Evolutionary conservation across 2,888 invertebrate genomes (phyloP), one percentile per base, ranked within the genome.

Genomic region (Schizotus pectinicornis): DNA sequence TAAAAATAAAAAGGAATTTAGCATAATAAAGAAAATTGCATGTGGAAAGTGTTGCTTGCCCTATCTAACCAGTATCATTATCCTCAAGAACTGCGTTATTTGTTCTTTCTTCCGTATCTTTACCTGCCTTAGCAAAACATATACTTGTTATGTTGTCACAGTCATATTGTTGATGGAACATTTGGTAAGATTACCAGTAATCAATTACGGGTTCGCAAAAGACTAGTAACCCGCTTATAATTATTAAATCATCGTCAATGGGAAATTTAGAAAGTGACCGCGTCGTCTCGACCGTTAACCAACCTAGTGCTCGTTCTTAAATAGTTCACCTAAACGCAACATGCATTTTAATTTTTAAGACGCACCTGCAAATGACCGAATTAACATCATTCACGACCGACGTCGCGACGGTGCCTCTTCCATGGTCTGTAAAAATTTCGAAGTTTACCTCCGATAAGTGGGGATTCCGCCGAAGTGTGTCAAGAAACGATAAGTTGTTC

Each of bases 401-500:
- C 32, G 42, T 8, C 32, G 31, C 7, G 32, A 42, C 22, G 42
- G 42, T 7, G 30, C 22, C 22, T 32, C 32, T 31, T 9, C 30
- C 48, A n/a, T 34, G 11, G 9, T 36, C 35, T 35, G 6, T 11
- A 47, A 47, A 47, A 31, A 34, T 34, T 13, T 13, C 11, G 3
- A 30, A 8, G 7, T 14, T n/a, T 7, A 9, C 41, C 1, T n/a
- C 30, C 11, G 12, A 41, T 14, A 36, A 31, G 56, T 8, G 54
- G 54, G 54, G 34, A 54, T 35, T 31, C 22, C 37, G 32, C 39
- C 63, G 71, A 77, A 77, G 78, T 78, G 63, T 78, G 78, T 74
- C 78, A 75, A 64, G 71, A 73, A 76, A 71, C 76, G 75, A 77
- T 76, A 77, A 75, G 72, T 72, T 63, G 68, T 69, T 66, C 67